Base-by-base conservation (phyloP, 2,888 invertebrate genomes). In the Lepas anatifera region DNA sequence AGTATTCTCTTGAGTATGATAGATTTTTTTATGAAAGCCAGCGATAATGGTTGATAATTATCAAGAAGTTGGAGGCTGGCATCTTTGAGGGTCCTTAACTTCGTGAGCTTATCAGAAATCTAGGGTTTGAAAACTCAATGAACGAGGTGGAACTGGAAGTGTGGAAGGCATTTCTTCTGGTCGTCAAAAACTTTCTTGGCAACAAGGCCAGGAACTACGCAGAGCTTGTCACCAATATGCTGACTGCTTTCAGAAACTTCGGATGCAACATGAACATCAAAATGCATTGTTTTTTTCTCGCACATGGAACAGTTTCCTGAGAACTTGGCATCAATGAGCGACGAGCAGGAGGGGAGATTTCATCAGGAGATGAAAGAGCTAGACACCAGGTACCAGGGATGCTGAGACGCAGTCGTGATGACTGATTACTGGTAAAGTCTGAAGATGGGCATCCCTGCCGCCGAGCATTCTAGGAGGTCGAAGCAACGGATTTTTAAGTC, bases 81-180 rank as follows among this genome's bases (percentile, higher is more conserved):
- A 70, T 70, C 67, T 70, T 46, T 70, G 69, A 64, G 10, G 48
- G 68, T 66, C 70, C 64, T 70, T 66, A 66, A 43, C 8, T 70
- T 66, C 64, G 50, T 50, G 35, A 68, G 68, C 58, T 67, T 35
- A n/a, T 68, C 68, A 52, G 29, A 70, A 13, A 39, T 39, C 39
- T 13, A 13, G 39, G 13, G n/a, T 74, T 74, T 52, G 68, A 43
- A 63, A 39, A 25, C 18, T 68, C 68, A 48, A 73, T 71, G 71
- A 71, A 70, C 52, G 68, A 70, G 39, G 16, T 70, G 32, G 70
- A 69, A 50, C 68, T 58, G 63, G 69, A 52, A 41, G 69, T 63
- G 69, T 37, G 69, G 68, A 68, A 70, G 46, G 48, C 58, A 58
- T 70, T 70, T 69, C 39, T 69, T 69, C 63, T 69, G 68, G 69